Conservation (phyloP, 2,113 vertebrate species). For the Epinephelus cyanopodus region DNA sequence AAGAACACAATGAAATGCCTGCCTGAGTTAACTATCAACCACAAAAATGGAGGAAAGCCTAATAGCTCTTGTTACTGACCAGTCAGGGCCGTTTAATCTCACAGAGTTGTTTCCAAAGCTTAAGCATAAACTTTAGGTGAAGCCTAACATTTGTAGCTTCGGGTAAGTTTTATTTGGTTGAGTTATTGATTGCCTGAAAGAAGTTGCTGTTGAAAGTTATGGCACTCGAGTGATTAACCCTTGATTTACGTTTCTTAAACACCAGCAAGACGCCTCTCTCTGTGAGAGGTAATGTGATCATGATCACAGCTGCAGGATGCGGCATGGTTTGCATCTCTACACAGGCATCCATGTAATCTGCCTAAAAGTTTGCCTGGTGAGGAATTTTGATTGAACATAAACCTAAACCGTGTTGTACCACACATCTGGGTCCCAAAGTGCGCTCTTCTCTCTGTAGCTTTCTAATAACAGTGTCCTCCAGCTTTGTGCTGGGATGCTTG, state of each 20-base stretch:
- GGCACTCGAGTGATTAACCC: not conserved
- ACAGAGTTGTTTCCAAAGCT: not conserved
- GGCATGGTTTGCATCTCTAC: not conserved
- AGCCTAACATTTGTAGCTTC: not conserved
- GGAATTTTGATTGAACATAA: not conserved
- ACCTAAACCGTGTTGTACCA: not conserved
- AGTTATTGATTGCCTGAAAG: not conserved
- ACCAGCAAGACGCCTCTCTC: not conserved
- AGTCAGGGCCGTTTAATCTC: not conserved
- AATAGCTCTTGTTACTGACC: not conserved
- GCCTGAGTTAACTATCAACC: conserved; percentile 1
- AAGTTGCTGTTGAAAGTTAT: not conserved
- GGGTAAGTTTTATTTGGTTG: not conserved
- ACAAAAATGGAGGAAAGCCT: not conserved
- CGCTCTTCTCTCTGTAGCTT: not conserved
- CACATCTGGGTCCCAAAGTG: not conserved
- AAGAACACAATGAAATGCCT: conserved; percentile 1
- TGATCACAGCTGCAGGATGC: not conserved
- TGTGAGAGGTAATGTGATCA: not conserved
- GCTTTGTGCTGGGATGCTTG: conserved; percentile 7
- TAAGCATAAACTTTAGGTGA: not conserved
- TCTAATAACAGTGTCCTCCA: conserved; percentile 11
- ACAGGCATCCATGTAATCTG: not conserved
- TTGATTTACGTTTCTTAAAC: not conserved
- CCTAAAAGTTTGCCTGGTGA: not conserved